Conservation (phyloP, 2,797 vertebrate species). For the Trichosurus vulpecula region DNA sequence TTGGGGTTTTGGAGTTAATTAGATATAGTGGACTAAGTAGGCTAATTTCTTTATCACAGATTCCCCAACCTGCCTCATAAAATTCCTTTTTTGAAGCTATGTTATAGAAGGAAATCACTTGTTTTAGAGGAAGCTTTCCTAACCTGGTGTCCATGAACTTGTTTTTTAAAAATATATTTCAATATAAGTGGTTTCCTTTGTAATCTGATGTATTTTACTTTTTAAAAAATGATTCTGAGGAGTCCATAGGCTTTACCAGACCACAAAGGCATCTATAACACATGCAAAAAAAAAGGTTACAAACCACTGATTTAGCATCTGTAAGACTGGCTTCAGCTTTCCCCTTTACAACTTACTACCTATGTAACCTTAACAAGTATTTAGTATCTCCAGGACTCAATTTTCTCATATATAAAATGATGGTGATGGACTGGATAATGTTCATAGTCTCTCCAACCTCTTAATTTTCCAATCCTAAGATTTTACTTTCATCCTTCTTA, state of each 20-base stretch:
- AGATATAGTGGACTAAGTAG: not conserved
- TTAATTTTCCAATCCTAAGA: not conserved
- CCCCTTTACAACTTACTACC: not conserved
- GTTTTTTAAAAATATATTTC: not conserved
- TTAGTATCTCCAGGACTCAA: not conserved
- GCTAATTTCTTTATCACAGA: not conserved
- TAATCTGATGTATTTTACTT: not conserved
- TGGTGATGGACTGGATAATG: not conserved
- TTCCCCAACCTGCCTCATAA: not conserved
- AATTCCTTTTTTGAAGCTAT: not conserved
- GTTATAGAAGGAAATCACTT: not conserved
- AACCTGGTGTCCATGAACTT: not conserved
- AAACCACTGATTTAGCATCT: not conserved
- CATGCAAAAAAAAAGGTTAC: not conserved
- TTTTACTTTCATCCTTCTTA: not conserved
- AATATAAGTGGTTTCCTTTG: not conserved
- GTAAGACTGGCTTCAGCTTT: not conserved
- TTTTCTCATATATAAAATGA: not conserved
- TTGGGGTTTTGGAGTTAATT: not conserved
- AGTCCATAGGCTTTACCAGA: not conserved
- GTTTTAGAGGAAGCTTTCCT: not conserved
- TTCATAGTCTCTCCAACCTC: not conserved
- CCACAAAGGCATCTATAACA: not conserved
- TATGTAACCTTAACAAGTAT: not conserved
- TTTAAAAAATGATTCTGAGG: not conserved